Conservation (phyloP, 2,797 vertebrate genomes). For the Ceryle rudis region DNA sequence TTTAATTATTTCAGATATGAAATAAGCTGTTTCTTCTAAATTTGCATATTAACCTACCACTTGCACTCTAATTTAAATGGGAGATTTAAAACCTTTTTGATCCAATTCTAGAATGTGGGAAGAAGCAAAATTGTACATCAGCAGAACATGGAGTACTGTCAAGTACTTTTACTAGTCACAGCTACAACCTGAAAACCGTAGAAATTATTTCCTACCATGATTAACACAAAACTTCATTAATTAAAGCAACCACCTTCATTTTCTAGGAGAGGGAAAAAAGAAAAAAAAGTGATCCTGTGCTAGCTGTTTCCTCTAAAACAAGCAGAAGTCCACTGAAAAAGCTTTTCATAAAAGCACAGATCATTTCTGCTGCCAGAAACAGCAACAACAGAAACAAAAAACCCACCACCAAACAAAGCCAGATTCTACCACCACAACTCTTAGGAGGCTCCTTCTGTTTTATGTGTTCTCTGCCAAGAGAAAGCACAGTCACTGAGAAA, state of each 20-base stretch:
- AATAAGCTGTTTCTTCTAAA: neutral
- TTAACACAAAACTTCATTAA: neutral
- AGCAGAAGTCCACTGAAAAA: neutral
- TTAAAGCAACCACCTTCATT: neutral
- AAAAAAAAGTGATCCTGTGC: neutral
- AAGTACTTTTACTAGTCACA: neutral
- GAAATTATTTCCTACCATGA: neutral
- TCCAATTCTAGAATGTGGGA: neutral
- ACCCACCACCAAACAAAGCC: neutral
- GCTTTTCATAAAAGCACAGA: neutral
- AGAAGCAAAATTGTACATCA: neutral
- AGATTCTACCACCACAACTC: constrained; percentile 22
- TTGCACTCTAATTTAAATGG: neutral
- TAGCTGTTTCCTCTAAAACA: neutral
- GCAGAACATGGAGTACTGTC: neutral
- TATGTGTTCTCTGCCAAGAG: constrained; percentile 3
- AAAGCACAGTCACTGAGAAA: neutral
- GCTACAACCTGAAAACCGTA: neutral
- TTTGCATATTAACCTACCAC: neutral
- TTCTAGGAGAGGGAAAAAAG: neutral
- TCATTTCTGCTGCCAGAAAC: neutral
- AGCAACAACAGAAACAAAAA: neutral
- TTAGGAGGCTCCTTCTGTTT: neutral
- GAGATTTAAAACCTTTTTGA: neutral
- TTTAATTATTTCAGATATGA: neutral